phyloP scores from a whole-genome alignment of 2,888 invertebrate genomes.

The Platerodrilus igneus region DNA sequence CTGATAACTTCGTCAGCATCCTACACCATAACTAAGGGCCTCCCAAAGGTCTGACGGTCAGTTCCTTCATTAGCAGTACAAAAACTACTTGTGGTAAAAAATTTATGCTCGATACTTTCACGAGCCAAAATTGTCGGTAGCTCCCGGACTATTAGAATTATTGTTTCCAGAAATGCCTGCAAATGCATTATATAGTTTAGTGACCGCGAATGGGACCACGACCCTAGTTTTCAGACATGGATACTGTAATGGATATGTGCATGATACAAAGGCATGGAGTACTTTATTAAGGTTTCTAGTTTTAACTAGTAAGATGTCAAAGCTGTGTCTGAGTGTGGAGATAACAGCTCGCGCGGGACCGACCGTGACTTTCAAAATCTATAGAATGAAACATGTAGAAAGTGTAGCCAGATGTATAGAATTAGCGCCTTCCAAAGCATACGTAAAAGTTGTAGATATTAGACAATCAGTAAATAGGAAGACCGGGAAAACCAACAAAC shows the following conservation, averaged over 20 bases:
- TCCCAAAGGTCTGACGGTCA: no score
- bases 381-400: neutral
- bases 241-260: neutral
- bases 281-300: neutral
- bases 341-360: neutral
- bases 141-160: constrained; percentile 9
- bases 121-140: no score
- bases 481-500: constrained; percentile 5
- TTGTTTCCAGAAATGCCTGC: constrained; percentile 6
- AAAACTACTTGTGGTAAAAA: no score
- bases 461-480: constrained; percentile 3
- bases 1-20: no score
- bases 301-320: neutral
- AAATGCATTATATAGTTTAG: constrained; percentile 3
- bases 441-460: constrained; percentile 2
- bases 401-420: neutral
- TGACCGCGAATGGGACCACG: neutral
- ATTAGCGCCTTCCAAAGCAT: neutral
- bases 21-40: no score
- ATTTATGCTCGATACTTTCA: no score
- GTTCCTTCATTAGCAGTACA: no score
- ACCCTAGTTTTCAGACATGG: neutral
- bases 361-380: neutral
- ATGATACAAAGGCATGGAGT: neutral
- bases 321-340: neutral